Evolutionary conservation across 2,888 invertebrate genomes (phyloP).

Genomic region (Xestia xanthographa): DNA sequence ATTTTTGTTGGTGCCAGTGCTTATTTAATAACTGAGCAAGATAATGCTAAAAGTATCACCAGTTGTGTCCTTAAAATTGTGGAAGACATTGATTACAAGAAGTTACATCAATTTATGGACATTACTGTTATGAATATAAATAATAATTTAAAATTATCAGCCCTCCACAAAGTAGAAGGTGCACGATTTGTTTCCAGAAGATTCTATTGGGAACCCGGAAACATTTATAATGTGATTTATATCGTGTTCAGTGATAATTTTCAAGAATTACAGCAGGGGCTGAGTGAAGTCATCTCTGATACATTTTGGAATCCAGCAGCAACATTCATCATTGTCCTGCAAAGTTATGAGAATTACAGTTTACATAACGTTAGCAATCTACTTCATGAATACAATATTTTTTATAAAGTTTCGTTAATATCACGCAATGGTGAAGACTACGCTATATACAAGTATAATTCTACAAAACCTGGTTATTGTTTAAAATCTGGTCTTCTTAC

Average conservation of each 20-base stretch:
- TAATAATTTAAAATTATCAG: slow-evolving; percentile 52
- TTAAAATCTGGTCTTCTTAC: slow-evolving; percentile 52
- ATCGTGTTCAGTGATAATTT: slow-evolving; percentile 65
- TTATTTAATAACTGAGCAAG: slow-evolving; percentile 20
- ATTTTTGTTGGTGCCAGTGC: slow-evolving; percentile 9
- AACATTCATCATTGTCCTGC: slow-evolving; percentile 70
- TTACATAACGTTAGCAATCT: slow-evolving; percentile 61
- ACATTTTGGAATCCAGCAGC: slow-evolving; percentile 71
- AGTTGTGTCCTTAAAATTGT: slow-evolving; percentile 64
- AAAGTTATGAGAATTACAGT: slow-evolving; percentile 50
- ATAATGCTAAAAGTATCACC: slow-evolving; percentile 24
- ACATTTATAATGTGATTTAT: slow-evolving; percentile 63
- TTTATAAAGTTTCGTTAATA: slow-evolving; percentile 34
- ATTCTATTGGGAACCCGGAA: slow-evolving; percentile 59
- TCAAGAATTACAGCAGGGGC: slow-evolving; percentile 60
- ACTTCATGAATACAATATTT: slow-evolving; percentile 60
- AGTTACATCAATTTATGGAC: slow-evolving; percentile 41
- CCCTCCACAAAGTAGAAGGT: slow-evolving; percentile 61
- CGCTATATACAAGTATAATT: slow-evolving; percentile 55
- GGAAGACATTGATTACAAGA: slow-evolving; percentile 47
- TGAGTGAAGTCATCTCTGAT: slow-evolving; percentile 61
- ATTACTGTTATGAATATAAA: slow-evolving; percentile 67
- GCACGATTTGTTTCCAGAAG: slow-evolving; percentile 66
- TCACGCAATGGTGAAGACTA: slow-evolving; percentile 36
- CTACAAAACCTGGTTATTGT: slow-evolving; percentile 58